Evolutionary conservation across 1,140 invertebrate species (phyloP), one percentile per base, ranked within the genome.

Genomic region (Camponotus vicinus): DNA sequence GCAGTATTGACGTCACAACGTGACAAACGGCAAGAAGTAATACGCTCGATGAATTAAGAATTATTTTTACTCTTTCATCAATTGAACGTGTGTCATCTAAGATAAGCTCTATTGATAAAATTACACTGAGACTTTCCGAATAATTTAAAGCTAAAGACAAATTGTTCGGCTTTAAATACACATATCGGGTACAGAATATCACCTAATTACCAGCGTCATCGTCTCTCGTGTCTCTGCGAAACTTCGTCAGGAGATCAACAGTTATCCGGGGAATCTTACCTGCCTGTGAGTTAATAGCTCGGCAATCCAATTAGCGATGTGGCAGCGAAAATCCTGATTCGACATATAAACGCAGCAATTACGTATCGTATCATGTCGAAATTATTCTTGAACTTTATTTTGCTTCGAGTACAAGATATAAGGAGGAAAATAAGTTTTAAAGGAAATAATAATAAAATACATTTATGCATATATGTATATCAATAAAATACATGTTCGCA

Each of bases 271-370:
- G 85, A 83, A 88, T 88, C 87, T 87, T 52, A 78, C 49, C 52
- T 61, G 49, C 61, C 71, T 75, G 52, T 21, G 69, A 87, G 77
- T 88, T 87, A 87, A 83, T 88, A 70, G 87, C 69, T 37, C 59
- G 69, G n/a, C 85, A 69, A 82, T 87, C 69, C 86, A 88, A 87
- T 87, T 83, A 88, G 76, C 69, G 63, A 88, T 69, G 42, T 55
- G 77, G 59, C 52, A 32, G 55, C 71, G 71, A 75, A 78, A 66
- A 78, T 66, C 42, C 59, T 27, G 32, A 78, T 78, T 77, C 63
- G 40, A 66, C 40, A 59, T 78, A 7, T 64, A 42, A 78, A 64
- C 59, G 59, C 75, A 27, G 21, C 57, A 77, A 77, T 77, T 77
- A 59, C 40, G 57, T 77, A 34, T 77, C 75, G 34, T 18, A 64